Percentiles rank a stretch among this genome's conserved stretches.
Evolutionary conservation across 2,797 vertebrate species (phyloP).

Genomic region (Tympanoctomys barrerae): DNA sequence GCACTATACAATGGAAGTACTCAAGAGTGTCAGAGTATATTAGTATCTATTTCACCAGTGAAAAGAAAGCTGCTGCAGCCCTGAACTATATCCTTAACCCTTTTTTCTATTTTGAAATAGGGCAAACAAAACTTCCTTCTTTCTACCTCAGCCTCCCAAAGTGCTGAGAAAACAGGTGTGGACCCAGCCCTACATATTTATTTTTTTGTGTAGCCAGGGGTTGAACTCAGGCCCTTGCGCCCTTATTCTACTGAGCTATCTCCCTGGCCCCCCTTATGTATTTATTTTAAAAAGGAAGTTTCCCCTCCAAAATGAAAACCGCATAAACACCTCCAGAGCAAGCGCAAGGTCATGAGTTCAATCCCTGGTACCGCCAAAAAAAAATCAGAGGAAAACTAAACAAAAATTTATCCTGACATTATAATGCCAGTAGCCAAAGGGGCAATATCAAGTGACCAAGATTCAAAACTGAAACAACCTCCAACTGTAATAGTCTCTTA

Average conservation of each 20-base stretch:
- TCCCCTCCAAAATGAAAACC: background rate
- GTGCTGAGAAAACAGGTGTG: background rate
- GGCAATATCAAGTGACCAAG: background rate
- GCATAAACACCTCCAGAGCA: no score
- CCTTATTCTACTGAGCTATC: no score
- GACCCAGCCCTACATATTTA: background rate
- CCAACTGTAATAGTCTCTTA: background rate
- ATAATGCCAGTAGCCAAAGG: background rate
- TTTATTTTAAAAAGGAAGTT: background rate
- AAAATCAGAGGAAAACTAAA: background rate
- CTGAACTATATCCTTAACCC: background rate
- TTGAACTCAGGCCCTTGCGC: no score
- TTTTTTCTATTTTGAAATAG: background rate
- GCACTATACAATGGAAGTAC: background rate
- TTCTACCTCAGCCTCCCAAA: background rate
- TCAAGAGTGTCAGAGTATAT: background rate
- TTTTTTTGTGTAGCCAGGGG: background rate
- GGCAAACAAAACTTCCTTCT: background rate
- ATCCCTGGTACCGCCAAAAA: no score
- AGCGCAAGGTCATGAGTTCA: no score
- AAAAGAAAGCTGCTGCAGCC: background rate
- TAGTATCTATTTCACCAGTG: background rate
- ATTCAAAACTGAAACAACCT: background rate
- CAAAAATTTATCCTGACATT: background rate
- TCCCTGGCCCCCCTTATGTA: no score